phyloP scores from a whole-genome alignment of 2,113 vertebrate species.

The Alethe diademata region DNA sequence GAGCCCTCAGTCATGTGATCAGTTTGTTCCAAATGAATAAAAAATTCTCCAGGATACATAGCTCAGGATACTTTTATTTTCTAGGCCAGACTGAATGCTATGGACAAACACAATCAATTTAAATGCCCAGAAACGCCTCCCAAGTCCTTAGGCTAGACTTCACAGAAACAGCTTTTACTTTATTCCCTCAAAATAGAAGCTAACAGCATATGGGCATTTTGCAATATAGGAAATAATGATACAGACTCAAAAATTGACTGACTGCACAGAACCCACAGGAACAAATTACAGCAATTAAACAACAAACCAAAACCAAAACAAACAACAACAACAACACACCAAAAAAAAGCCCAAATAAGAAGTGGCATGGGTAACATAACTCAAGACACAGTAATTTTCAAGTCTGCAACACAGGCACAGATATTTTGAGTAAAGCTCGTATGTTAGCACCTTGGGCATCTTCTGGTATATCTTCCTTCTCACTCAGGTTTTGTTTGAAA shows the following conservation, averaged over 20 bases:
- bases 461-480: background rate
- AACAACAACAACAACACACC: background rate
- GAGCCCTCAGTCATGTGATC: background rate
- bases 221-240: background rate
- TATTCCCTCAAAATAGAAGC: background rate
- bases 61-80: background rate
- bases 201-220: background rate
- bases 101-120: background rate
- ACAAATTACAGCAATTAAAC: background rate
- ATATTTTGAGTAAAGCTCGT: background rate
- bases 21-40: background rate
- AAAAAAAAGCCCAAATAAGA: accelerated
- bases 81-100: background rate
- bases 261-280: background rate
- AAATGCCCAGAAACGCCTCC: background rate
- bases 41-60: background rate
- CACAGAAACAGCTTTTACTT: background rate
- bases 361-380: background rate
- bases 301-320: too few relatives aligned
- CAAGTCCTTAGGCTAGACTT: background rate
- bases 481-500: background rate
- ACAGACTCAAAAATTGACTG: background rate
- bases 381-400: background rate
- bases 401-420: background rate
- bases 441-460: background rate